Percentiles rank a stretch among this genome's conserved stretches.
Conservation (phyloP, 2,888 invertebrate species). For the Nematopogon swammerdamellus region DNA sequence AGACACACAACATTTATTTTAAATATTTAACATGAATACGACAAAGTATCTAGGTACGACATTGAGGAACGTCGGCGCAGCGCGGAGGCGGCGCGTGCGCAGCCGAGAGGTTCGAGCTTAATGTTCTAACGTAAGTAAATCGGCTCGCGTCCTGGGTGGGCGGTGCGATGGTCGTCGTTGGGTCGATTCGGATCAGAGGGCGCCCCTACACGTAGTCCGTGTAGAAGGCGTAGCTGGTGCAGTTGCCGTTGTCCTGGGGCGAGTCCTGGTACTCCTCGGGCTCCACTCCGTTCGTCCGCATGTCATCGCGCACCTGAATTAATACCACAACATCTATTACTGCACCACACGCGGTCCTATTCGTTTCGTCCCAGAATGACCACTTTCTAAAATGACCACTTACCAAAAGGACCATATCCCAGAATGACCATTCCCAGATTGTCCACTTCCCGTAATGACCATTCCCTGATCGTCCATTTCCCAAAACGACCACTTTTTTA, state of each 20-base stretch:
- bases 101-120: background rate
- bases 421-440: no score
- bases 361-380: background rate
- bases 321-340: slow-evolving; percentile 6
- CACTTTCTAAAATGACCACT: no score
- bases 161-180: background rate
- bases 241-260: slow-evolving; percentile 55
- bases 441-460: no score
- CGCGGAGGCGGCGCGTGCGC: background rate
- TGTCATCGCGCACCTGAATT: slow-evolving; percentile 56
- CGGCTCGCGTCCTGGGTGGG: background rate
- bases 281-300: slow-evolving; percentile 58
- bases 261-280: slow-evolving; percentile 61
- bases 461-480: no score
- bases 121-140: background rate
- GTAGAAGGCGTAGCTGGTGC: slow-evolving; percentile 62
- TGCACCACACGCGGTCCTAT: no score
- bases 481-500: no score
- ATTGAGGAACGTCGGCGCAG: slow-evolving; percentile 1
- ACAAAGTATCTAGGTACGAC: background rate
- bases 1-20: background rate
- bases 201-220: slow-evolving; percentile 20
- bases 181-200: background rate
- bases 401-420: no score
- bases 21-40: no score